phyloP scores from a whole-genome alignment of 1,140 invertebrate genomes.

The Cyclina sinensis region DNA sequence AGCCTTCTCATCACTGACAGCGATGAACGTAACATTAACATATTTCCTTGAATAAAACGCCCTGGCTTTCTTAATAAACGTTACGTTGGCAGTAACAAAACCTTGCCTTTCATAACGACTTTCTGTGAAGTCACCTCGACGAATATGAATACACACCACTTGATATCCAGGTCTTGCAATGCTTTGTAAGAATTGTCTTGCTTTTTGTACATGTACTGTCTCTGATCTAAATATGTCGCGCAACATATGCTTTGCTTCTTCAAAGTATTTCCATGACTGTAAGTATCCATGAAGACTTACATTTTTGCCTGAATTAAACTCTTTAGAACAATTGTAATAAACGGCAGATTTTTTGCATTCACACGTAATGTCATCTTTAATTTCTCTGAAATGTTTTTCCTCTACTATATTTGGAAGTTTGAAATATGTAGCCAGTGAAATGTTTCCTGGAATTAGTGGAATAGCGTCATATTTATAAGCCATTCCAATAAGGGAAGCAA shows the following conservation, averaged over 20 bases:
- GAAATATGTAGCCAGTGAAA: too few relatives aligned
- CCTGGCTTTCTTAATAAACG: constrained; percentile 63
- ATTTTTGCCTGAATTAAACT: too few relatives aligned
- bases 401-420: too few relatives aligned
- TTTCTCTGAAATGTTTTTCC: too few relatives aligned
- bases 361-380: too few relatives aligned
- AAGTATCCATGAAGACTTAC: constrained; percentile 4
- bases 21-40: constrained; percentile 66
- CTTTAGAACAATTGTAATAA: too few relatives aligned
- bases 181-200: not conserved
- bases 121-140: not conserved
- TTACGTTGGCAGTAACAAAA: not conserved
- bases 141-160: not conserved
- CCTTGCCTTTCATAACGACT: not conserved
- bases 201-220: not conserved
- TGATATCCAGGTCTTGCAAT: not conserved
- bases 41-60: constrained; percentile 46
- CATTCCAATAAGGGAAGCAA: too few relatives aligned
- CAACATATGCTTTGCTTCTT: not conserved
- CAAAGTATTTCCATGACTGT: constrained; percentile 30
- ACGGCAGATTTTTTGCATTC: too few relatives aligned
- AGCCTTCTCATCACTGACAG: constrained; percentile 69
- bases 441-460: too few relatives aligned
- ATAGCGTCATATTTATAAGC: too few relatives aligned
- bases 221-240: not conserved